Conservation (phyloP, 2,113 vertebrate genomes). For the Poecilia latipinna region DNA sequence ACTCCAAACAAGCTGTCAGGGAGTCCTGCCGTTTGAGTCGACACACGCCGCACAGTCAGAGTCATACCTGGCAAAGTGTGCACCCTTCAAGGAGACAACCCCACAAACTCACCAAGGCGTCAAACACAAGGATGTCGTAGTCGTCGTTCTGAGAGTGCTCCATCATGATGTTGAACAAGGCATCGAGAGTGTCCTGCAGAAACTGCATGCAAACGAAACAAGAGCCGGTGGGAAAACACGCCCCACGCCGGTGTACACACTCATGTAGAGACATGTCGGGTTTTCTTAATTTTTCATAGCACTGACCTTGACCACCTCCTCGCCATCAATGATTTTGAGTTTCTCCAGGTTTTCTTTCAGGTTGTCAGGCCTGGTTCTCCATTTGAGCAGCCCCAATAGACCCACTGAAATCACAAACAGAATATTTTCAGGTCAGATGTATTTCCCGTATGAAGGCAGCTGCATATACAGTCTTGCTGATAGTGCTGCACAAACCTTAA, state of each 20-base stretch:
- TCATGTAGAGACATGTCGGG: background rate
- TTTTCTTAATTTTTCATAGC: background rate
- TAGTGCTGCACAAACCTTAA: background rate
- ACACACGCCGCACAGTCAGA: background rate
- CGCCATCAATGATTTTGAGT: constrained; percentile 95
- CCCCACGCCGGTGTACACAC: background rate
- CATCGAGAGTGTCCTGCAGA: constrained; percentile 94
- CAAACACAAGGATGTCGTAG: constrained; percentile 97
- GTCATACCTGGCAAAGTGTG: constrained; percentile 5
- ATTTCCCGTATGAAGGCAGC: background rate
- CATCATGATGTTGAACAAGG: constrained; percentile 99
- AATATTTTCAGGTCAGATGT: background rate
- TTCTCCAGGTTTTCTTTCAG: constrained; percentile 93
- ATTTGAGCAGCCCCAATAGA: constrained; percentile 92
- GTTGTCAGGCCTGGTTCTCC: constrained; percentile 92
- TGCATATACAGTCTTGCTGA: background rate
- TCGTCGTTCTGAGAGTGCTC: constrained; percentile 92
- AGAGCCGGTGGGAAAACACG: background rate
- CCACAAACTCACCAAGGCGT: constrained; percentile 90
- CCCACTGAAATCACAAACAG: constrained; percentile 82
- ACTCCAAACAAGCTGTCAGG: constrained; percentile 26
- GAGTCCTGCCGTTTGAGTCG: constrained; percentile 29
- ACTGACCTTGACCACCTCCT: constrained; percentile 96
- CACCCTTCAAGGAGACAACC: constrained; percentile 11
- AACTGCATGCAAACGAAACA: constrained; percentile 79